Percentiles rank a stretch among this genome's conserved stretches.
Evolutionary conservation across 2,113 vertebrate species (phyloP).

Genomic region (Euleptes europaea): DNA sequence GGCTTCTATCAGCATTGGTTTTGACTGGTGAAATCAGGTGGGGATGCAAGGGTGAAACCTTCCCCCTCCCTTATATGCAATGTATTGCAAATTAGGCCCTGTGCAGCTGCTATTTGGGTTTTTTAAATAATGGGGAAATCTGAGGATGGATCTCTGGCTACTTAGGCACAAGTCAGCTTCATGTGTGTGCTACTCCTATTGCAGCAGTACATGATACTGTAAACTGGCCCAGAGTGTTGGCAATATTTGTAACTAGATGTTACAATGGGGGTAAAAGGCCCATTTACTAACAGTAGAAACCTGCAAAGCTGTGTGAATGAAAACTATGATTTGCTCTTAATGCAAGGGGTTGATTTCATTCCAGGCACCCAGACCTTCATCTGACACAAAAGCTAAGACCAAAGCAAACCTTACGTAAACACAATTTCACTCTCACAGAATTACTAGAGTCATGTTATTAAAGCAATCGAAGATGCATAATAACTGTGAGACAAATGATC

Average conservation of each 20-base stretch:
- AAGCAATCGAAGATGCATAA: slow-evolving; percentile 60
- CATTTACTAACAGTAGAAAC: slow-evolving; percentile 42
- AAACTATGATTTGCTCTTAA: slow-evolving; percentile 45
- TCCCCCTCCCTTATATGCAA: too few relatives aligned
- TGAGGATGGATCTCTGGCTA: too few relatives aligned
- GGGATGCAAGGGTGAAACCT: too few relatives aligned
- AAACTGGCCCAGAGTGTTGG: not conserved
- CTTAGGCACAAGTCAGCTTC: not conserved
- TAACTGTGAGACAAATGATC: slow-evolving; percentile 55
- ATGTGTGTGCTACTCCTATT: not conserved
- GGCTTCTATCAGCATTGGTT: too few relatives aligned
- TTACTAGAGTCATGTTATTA: slow-evolving; percentile 62
- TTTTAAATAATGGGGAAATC: too few relatives aligned
- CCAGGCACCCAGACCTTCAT: slow-evolving; percentile 26
- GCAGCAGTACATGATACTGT: not conserved
- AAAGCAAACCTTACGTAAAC: slow-evolving; percentile 51
- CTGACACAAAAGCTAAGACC: slow-evolving; percentile 37
- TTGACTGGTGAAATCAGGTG: too few relatives aligned
- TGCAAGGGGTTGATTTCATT: slow-evolving; percentile 40
- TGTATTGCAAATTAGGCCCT: too few relatives aligned
- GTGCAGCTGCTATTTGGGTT: too few relatives aligned
- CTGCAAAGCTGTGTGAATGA: not conserved
- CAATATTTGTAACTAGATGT: not conserved
- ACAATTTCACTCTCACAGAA: slow-evolving; percentile 62
- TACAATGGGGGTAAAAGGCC: not conserved